Base-by-base conservation (phyloP, 1,140 invertebrate species). In the Gonatopus flavifemur region DNA sequence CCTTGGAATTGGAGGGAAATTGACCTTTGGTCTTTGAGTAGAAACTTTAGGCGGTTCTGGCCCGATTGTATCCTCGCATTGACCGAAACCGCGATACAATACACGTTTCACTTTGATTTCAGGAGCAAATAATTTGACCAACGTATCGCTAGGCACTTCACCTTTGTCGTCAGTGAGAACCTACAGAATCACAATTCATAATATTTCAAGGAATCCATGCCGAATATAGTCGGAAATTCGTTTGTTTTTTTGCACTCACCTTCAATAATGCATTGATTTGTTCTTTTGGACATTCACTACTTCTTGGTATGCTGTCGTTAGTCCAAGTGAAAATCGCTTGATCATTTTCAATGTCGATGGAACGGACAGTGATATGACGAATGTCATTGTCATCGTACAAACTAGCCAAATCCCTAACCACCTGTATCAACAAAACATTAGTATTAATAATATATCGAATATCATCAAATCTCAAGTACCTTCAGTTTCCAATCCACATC, bases 221-320 rank as follows among this genome's bases (percentile, higher is more conserved):
- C 25, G 25, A 28, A 28, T 12, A 12, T 15, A 36, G 9, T 3
- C 2, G 15, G n/a, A n/a, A n/a, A n/a, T n/a, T n/a, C n/a, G n/a
- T n/a, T n/a, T n/a, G n/a, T n/a, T n/a, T n/a, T n/a, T n/a, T n/a
- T n/a, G n/a, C 25, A 67, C 72, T 75, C 70, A 89, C 86, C 72
- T 82, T 81, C 62, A 86, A 83, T 4, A 92, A 67, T 50, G 82
- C 77, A 25, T 86, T 81, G 16, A 94, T 86, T 52, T 89, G 84
- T 50, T 82, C 78, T 57, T 81, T 79, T 1, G 91, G 90, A 67
- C 93, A 95, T 5, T 66, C 64, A 15, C 80, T 81, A 62, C 84
- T 85, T 36, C 86, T 85, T 0, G 89, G 85, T 50, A 96, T 67
- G 15, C 89, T 89, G 52, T 93, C 91, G 65, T 96, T 96, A 4